phyloP scores from a whole-genome alignment of 2,888 invertebrate species.

The Atethmia centrago region DNA sequence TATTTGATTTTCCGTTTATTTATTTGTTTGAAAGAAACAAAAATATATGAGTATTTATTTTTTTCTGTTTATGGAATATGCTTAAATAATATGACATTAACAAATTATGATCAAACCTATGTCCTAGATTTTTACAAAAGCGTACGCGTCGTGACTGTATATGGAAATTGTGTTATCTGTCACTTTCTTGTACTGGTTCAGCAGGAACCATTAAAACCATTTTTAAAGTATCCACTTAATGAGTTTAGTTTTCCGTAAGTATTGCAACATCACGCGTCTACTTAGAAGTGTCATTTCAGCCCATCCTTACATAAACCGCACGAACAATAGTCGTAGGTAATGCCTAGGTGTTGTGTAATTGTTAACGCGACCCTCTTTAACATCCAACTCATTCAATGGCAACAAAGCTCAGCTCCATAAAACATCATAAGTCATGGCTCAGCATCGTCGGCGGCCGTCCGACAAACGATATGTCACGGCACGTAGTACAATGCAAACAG shows the following conservation, averaged over 20 bases:
- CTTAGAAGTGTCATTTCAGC: conserved; percentile 68
- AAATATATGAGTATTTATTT: not conserved
- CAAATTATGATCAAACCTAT: not conserved
- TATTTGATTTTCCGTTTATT: not conserved
- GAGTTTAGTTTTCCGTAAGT: conserved; percentile 63
- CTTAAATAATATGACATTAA: not conserved
- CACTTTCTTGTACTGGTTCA: not conserved
- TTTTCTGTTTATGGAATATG: not conserved
- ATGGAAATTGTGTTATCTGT: not conserved
- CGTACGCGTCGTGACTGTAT: not conserved
- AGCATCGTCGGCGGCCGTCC: conserved; percentile 76
- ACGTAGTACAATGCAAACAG: conserved; percentile 90
- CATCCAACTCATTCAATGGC: conserved; percentile 77
- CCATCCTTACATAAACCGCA: conserved; percentile 70
- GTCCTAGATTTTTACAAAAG: not conserved
- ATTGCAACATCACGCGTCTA: conserved; percentile 76
- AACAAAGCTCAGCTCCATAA: conserved; percentile 82
- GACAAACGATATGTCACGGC: conserved; percentile 88
- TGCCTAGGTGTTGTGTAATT: conserved; percentile 81
- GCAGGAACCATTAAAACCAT: conserved; percentile 32
- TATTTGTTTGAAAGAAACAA: not conserved
- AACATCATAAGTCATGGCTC: conserved; percentile 76
- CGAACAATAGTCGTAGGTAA: conserved; percentile 72
- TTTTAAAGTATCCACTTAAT: conserved; percentile 50
- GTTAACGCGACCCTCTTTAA: conserved; percentile 78